These are phyloP conservation scores for Serripes groenlandicus DNA, from an alignment of 2,888 invertebrate genomes.

Conservation along the genomic window DNA sequence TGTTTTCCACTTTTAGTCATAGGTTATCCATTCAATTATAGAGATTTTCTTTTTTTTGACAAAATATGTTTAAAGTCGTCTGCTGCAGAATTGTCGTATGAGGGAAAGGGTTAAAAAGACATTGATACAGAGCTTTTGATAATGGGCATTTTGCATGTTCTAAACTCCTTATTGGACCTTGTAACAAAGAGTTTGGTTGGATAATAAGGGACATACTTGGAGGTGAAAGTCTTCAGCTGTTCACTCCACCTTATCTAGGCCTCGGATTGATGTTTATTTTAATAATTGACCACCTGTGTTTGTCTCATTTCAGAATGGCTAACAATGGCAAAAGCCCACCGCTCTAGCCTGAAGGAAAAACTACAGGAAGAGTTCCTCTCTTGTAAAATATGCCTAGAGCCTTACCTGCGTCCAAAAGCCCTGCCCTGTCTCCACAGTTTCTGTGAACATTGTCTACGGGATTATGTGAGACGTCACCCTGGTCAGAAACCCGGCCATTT, in stretches of 20 bases:
- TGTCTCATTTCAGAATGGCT: constrained; percentile 81
- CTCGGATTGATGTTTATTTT: background rate
- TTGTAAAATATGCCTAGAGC: constrained; percentile 83
- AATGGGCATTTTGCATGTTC: no score
- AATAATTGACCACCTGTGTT: background rate
- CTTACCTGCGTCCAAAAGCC: constrained; percentile 79
- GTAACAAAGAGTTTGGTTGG: no score
- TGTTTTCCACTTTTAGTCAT: no score
- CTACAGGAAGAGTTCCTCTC: constrained; percentile 83
- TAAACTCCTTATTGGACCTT: no score
- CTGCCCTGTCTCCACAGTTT: constrained; percentile 80
- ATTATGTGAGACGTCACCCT: constrained; percentile 81
- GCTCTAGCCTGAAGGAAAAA: constrained; percentile 79
- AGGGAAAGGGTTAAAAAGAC: no score
- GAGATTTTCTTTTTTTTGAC: no score
- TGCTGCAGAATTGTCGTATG: no score
- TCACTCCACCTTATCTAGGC: background rate
- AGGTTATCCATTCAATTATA: no score
- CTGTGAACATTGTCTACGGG: constrained; percentile 68
- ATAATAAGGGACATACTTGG: no score
- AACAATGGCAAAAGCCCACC: constrained; percentile 81
- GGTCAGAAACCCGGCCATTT: constrained; percentile 79
- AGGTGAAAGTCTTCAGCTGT: background rate
- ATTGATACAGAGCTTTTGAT: no score
- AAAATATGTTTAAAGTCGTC: no score